Percentiles rank a stretch among this genome's conserved stretches.
Conservation (phyloP, 1,140 invertebrate species). For the Drosophila novamexicana region DNA sequence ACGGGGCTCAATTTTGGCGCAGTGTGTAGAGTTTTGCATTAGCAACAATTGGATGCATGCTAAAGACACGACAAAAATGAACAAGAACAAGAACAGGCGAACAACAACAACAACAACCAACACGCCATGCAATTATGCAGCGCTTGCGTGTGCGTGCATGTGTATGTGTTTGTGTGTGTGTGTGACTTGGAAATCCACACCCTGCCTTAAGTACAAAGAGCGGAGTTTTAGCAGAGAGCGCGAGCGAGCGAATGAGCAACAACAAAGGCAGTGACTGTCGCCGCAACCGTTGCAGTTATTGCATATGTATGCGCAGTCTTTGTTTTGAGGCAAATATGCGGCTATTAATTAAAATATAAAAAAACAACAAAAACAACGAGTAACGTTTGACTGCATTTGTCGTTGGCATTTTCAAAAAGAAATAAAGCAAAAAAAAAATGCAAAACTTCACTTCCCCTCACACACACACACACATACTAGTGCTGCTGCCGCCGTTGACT, state of each 20-base stretch:
- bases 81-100: constrained; percentile 39
- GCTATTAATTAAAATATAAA: constrained; percentile 80
- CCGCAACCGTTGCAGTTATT: constrained; percentile 40
- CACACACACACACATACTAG: constrained; percentile 18
- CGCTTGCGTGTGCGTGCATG: constrained; percentile 29
- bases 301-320: constrained; percentile 46
- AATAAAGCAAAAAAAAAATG: constrained; percentile 37
- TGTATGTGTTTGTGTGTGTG: constrained; percentile 46
- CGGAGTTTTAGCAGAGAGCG: constrained; percentile 37
- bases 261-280: constrained; percentile 62
- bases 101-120: constrained; percentile 18
- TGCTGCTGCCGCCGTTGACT: not conserved
- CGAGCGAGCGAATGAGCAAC: constrained; percentile 67
- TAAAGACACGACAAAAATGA: constrained; percentile 40
- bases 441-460: constrained; percentile 68
- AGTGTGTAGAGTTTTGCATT: constrained; percentile 62
- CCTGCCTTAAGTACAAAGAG: constrained; percentile 52
- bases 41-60: constrained; percentile 43
- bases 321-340: constrained; percentile 80
- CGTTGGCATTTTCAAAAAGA: constrained; percentile 35
- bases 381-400: constrained; percentile 55
- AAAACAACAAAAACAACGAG: constrained; percentile 30
- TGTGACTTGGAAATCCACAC: constrained; percentile 69
- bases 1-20: constrained; percentile 58
- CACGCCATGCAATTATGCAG: constrained; percentile 76